These are phyloP conservation scores for Monoplex corrugatus DNA, from an alignment of 2,888 invertebrate species.

Conservation along the genomic window DNA sequence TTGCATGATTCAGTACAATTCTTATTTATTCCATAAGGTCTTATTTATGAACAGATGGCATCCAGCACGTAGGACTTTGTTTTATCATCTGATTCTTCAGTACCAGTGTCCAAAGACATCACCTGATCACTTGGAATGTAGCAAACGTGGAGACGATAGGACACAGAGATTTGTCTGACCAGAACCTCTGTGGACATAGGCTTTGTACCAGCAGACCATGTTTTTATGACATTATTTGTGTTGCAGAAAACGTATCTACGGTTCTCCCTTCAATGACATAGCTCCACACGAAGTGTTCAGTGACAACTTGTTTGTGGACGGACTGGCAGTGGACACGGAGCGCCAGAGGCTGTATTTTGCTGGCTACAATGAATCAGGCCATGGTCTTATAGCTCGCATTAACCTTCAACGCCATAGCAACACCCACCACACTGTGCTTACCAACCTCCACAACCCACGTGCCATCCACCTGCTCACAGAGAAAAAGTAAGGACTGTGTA, in stretches of 20 bases:
- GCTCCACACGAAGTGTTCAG: conserved; percentile 65
- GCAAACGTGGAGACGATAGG: no score
- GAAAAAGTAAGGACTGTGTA: conserved; percentile 65
- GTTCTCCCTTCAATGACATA: conserved; percentile 63
- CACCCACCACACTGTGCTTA: conserved; percentile 64
- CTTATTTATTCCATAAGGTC: no score
- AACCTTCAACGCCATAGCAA: conserved; percentile 61
- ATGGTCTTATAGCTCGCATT: conserved; percentile 67
- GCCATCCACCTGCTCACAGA: conserved; percentile 66
- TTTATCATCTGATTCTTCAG: no score
- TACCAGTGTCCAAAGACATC: no score
- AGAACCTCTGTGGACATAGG: no score
- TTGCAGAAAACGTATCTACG: conserved; percentile 67
- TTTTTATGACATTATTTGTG: no score
- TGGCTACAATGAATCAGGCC: conserved; percentile 58
- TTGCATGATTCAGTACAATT: no score
- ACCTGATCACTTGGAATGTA: no score
- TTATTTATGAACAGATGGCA: no score
- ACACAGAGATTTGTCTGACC: no score
- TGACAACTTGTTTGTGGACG: conserved; percentile 62
- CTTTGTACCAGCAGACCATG: no score
- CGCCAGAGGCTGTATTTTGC: conserved; percentile 72
- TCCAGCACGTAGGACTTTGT: no score
- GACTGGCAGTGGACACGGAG: conserved; percentile 64
- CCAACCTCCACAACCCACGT: conserved; percentile 65